Evolutionary conservation across 37 sponge, comb jelly and placozoan species (phyloP).

Genomic region (Beroe ovata): DNA sequence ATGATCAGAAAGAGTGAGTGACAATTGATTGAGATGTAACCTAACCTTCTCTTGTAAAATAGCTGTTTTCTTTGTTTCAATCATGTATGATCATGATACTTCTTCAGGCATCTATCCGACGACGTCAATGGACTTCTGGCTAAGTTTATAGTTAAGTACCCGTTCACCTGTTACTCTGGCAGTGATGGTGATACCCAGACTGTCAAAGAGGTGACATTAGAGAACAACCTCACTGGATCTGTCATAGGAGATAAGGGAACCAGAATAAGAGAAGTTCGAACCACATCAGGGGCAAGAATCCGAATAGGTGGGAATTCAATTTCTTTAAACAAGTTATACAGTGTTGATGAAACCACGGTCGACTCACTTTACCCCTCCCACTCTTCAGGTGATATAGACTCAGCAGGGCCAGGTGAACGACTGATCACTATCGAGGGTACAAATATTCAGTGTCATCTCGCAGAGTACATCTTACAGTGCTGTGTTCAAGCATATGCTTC

Average conservation of each 20-base stretch:
- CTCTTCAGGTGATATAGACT: constrained; percentile 49
- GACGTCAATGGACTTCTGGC: neutral
- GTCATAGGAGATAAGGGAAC: constrained; percentile 55
- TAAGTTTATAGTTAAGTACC: constrained; percentile 30
- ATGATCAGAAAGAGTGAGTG: neutral
- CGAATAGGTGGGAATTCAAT: too few species aligned
- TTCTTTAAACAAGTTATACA: too few species aligned
- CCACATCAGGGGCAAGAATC: constrained; percentile 32
- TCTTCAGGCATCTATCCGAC: neutral
- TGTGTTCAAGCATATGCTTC: constrained; percentile 26
- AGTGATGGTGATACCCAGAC: neutral
- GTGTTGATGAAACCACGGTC: neutral
- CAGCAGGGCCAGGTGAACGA: constrained; percentile 39
- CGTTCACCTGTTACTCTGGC: constrained; percentile 19
- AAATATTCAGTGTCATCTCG: constrained; percentile 46
- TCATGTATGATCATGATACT: too few species aligned
- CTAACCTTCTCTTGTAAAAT: too few species aligned
- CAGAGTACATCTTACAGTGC: constrained; percentile 60
- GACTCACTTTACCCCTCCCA: too few species aligned
- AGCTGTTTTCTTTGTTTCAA: too few species aligned
- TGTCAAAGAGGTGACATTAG: constrained; percentile 60
- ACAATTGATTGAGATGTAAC: too few species aligned
- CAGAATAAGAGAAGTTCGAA: constrained; percentile 50
- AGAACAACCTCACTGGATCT: constrained; percentile 21
- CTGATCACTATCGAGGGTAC: constrained; percentile 43